Base-by-base conservation (phyloP, 2,797 vertebrate genomes). In the Phylloscopus collybita region DNA sequence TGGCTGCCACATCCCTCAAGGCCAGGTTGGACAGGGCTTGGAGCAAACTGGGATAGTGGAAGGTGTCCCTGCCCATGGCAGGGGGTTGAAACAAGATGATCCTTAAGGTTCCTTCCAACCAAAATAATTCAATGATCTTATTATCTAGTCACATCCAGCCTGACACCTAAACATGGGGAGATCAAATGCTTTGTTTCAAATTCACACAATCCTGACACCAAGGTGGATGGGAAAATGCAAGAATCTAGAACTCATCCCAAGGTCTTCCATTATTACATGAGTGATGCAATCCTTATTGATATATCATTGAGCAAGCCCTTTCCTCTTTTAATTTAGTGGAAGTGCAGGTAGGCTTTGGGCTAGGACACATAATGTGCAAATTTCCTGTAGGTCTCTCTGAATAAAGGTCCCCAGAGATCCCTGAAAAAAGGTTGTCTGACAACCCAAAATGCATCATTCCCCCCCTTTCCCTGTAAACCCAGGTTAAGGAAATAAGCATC, bases 361-460 rank as follows among this genome's bases (percentile, higher is more conserved):
- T 45, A 27, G 62, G 84, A 69, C 11, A 45, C 7, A 30, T 7
- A 25, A 7, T 1, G 3, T 34, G 8, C 9, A 34, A 64, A 59
- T 22, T 45, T 70, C 26, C 38, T 70, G 27, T 20, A 60, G 22
- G 14, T 32, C 30, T 30, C 54, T 8, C 59, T 11, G 30, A 80
- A 29, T 7, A 50, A 65, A 30, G 9, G 4, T 38, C 92, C 60
- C 62, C 80, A 84, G 29, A 80, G 15, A 70, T 11, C 16, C 13
- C 16, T 40, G 27, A 20, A 44, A 71, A 87, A 87, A 65, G 2
- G 4, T 9, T 5, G 7, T 49, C 19, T n/a, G 27, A 18, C 7
- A 51, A 23, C 6, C 16, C n/a, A 40, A 42, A 72, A 8, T 1
- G 2, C 7, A 18, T 22, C 1, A 4, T 42, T 66, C 25, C 2